phyloP scores from a whole-genome alignment of 2,888 invertebrate species.

The Volucella bombylans region DNA sequence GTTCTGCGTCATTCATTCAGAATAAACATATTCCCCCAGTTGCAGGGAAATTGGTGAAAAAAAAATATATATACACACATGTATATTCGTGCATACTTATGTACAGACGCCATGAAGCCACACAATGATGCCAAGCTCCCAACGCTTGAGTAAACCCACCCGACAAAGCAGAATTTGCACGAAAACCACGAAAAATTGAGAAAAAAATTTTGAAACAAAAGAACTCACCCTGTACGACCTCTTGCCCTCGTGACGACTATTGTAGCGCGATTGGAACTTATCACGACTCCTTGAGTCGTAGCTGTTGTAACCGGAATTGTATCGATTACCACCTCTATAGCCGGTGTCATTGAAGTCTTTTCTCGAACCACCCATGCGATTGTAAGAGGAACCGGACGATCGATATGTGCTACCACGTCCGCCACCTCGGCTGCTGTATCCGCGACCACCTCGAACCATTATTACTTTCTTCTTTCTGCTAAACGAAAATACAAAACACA shows the following conservation, averaged over 20 bases:
- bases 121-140: not conserved
- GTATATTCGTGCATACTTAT: no score
- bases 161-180: not conserved
- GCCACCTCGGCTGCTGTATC: constrained; percentile 77
- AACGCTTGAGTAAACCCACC: no score
- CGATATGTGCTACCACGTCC: constrained; percentile 78
- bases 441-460: constrained; percentile 79
- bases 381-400: constrained; percentile 77
- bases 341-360: constrained; percentile 78
- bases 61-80: no score
- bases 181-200: not conserved
- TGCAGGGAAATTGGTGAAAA: no score
- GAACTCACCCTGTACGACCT: constrained; percentile 80
- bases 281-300: constrained; percentile 78
- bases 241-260: constrained; percentile 78
- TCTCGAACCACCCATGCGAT: constrained; percentile 79
- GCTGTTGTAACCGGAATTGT: constrained; percentile 77
- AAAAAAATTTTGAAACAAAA: not conserved
- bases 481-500: not conserved
- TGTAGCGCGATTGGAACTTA: constrained; percentile 74
- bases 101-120: not conserved
- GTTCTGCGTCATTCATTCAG: no score
- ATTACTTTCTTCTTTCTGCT: not conserved
- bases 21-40: no score
- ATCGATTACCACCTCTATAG: constrained; percentile 75